Evolutionary conservation across 2,888 invertebrate genomes (phyloP).

Genomic region (Mesorhabditis spiculigera): DNA sequence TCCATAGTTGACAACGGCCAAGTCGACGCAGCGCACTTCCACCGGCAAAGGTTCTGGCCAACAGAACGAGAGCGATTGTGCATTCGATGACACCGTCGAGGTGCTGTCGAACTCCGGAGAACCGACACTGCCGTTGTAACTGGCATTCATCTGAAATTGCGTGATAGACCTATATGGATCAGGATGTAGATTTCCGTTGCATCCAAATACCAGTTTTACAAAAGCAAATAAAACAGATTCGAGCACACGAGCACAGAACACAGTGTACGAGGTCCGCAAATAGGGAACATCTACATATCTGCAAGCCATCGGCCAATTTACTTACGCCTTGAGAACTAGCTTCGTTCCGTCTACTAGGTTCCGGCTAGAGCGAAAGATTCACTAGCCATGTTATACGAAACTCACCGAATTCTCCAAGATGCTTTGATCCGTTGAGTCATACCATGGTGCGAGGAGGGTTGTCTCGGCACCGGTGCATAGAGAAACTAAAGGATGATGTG

Average conservation of each 20-base stretch:
- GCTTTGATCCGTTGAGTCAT: conserved; percentile 31
- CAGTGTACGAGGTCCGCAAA: too few species aligned
- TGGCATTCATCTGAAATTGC: not conserved
- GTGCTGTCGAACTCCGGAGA: conserved; percentile 1
- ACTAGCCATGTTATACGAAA: conserved; percentile 1
- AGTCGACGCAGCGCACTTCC: conserved; percentile 92
- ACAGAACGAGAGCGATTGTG: not conserved
- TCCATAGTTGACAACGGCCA: conserved; percentile 86
- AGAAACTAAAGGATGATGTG: not conserved
- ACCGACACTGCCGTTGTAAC: not conserved
- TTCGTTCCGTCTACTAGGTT: too few species aligned
- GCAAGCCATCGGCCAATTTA: too few species aligned
- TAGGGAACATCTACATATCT: too few species aligned
- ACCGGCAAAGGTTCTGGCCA: conserved; percentile 71
- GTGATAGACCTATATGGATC: not conserved
- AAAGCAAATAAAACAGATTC: too few species aligned
- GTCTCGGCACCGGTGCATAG: conserved; percentile 69
- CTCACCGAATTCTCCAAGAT: conserved; percentile 31
- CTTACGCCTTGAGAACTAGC: too few species aligned
- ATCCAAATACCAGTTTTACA: too few species aligned
- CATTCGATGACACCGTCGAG: not conserved
- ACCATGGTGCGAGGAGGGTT: conserved; percentile 29
- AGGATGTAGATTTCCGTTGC: too few species aligned
- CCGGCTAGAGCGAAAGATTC: too few species aligned
- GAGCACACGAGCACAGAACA: too few species aligned